A percentile compares a stretch with the other conserved stretches of the same genome.
These are phyloP conservation scores for Morone saxatilis DNA, from an alignment of 2,113 vertebrate genomes.

Conservation along the genomic window DNA sequence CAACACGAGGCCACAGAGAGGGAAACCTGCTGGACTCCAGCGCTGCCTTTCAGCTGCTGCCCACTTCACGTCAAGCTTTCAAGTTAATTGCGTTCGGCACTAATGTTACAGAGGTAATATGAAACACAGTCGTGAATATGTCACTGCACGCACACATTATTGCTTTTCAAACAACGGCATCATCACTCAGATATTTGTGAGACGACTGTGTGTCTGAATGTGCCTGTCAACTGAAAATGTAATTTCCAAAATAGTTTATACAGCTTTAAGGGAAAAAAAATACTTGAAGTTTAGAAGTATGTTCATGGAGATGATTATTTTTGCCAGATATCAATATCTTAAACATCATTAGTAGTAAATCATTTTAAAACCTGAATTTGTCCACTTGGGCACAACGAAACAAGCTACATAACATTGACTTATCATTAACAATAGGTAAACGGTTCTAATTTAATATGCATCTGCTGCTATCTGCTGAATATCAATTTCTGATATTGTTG, in stretches of 20 bases:
- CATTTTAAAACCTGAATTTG: background rate
- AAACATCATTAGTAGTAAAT: background rate
- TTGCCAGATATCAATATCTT: background rate
- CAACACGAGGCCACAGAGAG: constrained; percentile 34
- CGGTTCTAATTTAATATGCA: too few relatives aligned
- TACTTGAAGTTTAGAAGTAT: background rate
- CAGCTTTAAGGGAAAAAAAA: background rate
- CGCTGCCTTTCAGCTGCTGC: constrained; percentile 62
- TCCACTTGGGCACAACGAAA: background rate
- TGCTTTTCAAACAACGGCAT: constrained; percentile 40
- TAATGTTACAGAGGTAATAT: constrained; percentile 46
- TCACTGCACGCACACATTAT: constrained; percentile 30
- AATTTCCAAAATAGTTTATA: background rate
- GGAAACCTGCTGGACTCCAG: constrained; percentile 35
- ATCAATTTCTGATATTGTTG: background rate
- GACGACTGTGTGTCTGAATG: background rate
- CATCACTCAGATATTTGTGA: constrained; percentile 37
- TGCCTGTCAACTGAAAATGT: background rate
- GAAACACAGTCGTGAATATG: constrained; percentile 54
- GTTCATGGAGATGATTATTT: background rate
- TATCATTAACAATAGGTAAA: background rate
- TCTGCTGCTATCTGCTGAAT: too few relatives aligned
- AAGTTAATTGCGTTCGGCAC: constrained; percentile 34
- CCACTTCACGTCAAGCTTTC: constrained; percentile 38
- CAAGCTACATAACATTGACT: background rate